Percentiles rank a stretch among this genome's conserved stretches.
phyloP scores from a whole-genome alignment of 2,888 invertebrate species.

The Ormyrus nitidulus region DNA sequence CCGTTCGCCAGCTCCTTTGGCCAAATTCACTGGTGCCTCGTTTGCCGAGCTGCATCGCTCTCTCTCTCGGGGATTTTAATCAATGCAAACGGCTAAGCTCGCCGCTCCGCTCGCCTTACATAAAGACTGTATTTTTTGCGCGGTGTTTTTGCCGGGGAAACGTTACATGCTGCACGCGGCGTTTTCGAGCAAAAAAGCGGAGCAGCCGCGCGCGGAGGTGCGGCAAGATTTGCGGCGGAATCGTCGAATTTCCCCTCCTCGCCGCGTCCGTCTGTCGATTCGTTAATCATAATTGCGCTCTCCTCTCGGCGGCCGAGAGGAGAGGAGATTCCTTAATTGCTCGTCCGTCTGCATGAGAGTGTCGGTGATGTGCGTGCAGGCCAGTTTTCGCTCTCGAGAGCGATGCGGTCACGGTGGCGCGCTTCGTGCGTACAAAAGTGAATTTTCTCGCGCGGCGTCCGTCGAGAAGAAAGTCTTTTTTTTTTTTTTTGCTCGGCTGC shows the following conservation, averaged over 20 bases:
- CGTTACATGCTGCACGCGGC: not conserved
- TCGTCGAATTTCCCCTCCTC: not conserved
- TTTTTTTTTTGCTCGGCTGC: no score
- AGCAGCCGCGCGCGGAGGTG: not conserved
- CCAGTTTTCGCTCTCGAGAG: slow-evolving; percentile 42
- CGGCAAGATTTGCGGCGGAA: not conserved
- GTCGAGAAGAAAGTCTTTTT: no score
- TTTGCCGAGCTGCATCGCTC: no score
- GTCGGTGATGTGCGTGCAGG: not conserved
- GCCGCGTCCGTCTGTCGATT: slow-evolving; percentile 66
- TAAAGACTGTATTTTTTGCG: not conserved
- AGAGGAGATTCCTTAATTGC: slow-evolving; percentile 73
- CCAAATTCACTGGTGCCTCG: no score
- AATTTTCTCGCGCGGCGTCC: not conserved
- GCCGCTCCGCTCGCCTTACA: no score
- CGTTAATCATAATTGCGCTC: slow-evolving; percentile 72
- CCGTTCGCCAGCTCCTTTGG: no score
- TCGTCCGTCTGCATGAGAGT: slow-evolving; percentile 59
- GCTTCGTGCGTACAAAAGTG: not conserved
- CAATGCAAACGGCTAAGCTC: no score
- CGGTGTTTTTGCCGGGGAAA: slow-evolving; percentile 31
- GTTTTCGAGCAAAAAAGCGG: not conserved
- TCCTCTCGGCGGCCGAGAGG: slow-evolving; percentile 66
- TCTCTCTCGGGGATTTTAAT: no score
- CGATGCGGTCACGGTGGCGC: slow-evolving; percentile 2